Evolutionary conservation across 37 sponge, comb jelly and placozoan species (phyloP), one percentile per base, ranked within the genome.

Genomic region (Spongilla lacustris): DNA sequence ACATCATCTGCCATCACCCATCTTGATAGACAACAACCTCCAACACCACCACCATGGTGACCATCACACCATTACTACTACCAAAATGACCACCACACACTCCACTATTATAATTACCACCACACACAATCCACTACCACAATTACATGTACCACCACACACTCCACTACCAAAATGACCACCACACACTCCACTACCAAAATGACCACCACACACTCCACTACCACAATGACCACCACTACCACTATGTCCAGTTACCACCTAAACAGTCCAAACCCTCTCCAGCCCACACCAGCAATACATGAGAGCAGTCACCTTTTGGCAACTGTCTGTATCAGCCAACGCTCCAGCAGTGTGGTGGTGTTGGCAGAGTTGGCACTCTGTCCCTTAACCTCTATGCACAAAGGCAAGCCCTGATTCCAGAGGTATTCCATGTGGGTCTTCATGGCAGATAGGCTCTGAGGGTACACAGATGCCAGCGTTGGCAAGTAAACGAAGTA

Each of bases 331-430:
- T 86, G 86, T 25, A 86, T 38, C 5, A 49, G 50, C 86, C 86
- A 86, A 32, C 38, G 82, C 36, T 87, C 82, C 77, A 87, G 69
- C 26, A 87, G 68, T 30, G 81, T 68, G 49, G 30, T n/a, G 24
- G 48, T 21, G 28, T 36, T 36, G 29, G 29, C 32, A 80, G 35
- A 31, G 66, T 50, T 26, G 48, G 36, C 73, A 21, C 24, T 25
- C 48, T 86, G 86, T 50, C 86, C 86, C 79, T 79, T 86, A 50
- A 88, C 78, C 78, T 88, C 83, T 23, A 88, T 76, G 78, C 77
- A 82, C 58, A 88, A n/a, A 17, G 89, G 83, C 8, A 76, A 29
- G n/a, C 83, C 72, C n/a, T 50, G 48, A 14, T 67, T 78, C 83
- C 89, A 82, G 19, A 88, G 69, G 33, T 68, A 28, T 12, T 78